Evolutionary conservation across 2,888 invertebrate genomes (phyloP), one percentile per base, ranked within the genome.

Genomic region (Lepetodrilus schrolli): DNA sequence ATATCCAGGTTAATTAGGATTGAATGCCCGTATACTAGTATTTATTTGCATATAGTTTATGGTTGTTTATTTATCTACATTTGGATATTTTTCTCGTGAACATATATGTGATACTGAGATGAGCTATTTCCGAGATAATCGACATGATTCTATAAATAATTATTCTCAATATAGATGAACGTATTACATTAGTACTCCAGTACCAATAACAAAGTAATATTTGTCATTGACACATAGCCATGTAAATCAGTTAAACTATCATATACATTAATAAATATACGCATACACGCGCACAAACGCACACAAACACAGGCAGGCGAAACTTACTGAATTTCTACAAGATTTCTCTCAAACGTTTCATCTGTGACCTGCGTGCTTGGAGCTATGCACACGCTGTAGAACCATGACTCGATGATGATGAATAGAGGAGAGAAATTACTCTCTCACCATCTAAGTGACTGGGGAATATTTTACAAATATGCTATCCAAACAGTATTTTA

Each of bases 381-480:
- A 43, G 43, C 5, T 43, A 43, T 13, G n/a, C 3, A 4, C 13
- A 43, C 5, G n/a, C n/a, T n/a, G n/a, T 17, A 3, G 10, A 43
- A 13, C 17, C 13, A 13, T 43, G n/a, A 17, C 43, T 17, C 4
- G 13, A 43, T 43, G 43, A 43, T 43, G 43, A 43, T 17, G n/a
- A n/a, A n/a, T n/a, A 13, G 43, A 43, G 43, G 43, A 10, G 43
- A 7, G 43, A 34, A 58, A n/a, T 26, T 7, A 4, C n/a, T 23
- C 30, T 58, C 58, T 58, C 58, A 34, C 34, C 58, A 58, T 26
- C 26, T 34, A 58, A 58, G 26, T 23, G 30, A 34, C n/a, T 30
- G 23, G 58, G 26, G 58, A 58, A 58, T 58, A 58, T 58, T 58
- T 58, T 30, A 30, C 58, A 58, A 4, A 58, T 58, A 58, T 58